Base-by-base conservation (phyloP, 2,113 vertebrate species). In the Bostrychus sinensis region DNA sequence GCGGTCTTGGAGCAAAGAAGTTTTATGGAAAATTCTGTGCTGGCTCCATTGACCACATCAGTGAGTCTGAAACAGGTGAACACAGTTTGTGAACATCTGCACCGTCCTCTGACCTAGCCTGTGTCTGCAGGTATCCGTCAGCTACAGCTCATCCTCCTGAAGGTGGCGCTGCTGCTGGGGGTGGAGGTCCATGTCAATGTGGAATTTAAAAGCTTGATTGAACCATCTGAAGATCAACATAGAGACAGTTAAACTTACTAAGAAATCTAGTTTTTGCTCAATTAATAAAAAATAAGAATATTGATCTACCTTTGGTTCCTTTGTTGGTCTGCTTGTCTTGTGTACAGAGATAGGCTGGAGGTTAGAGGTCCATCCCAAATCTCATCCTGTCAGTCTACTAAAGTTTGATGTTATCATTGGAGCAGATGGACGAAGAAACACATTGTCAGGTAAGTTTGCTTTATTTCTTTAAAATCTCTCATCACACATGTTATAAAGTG, bases 1-100 rank as follows among this genome's bases (percentile, higher is more conserved):
- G 96, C 2, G 93, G 95, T 20, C 93, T 99, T 0, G 97, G 97
- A 0, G 97, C 96, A 89, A 99, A 99, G 74, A 98, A 96, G 85
- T 96, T 99, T 69, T 94, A 97, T 0, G 96, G 96, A 37, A 98
- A 96, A 80, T 99, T 98, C 89, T 97, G 96, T 16, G 95, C 95
- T 0, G 95, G 96, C 54, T 91, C 97, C 79, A 98, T 99, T 0
- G 96, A 99, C 84, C 96, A 98, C 22, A 99, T 99, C 89, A 99
- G 97, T 99, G 75, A 69, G 82, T 69, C 1, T 11, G 6, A 2
- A n/a, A n/a, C 25, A 17, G 32, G 1, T 3, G 12, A 30, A 2
- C 2, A 2, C 41, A 9, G 16, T 4, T 13, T 42, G 5, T 12
- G 22, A 32, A 36, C 25, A 20, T 36, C 9, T 16, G 2, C 1